A percentile compares a stretch with the other conserved stretches of the same genome.
Evolutionary conservation across 1,140 invertebrate species (phyloP).

Genomic region (Caenorhabditis latens): DNA sequence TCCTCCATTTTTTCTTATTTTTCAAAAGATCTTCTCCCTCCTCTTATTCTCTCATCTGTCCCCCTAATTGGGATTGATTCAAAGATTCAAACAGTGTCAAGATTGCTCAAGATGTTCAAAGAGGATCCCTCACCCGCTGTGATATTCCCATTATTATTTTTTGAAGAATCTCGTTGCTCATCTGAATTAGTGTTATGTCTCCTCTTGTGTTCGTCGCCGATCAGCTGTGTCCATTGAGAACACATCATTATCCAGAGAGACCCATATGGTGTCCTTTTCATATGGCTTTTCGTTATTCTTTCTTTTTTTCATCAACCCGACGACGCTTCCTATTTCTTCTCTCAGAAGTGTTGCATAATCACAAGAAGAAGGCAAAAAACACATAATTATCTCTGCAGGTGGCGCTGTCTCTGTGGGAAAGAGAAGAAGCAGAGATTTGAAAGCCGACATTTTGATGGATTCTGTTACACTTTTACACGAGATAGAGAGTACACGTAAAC

Average conservation of each 20-base stretch:
- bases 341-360: not conserved
- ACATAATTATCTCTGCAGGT: conserved; percentile 47
- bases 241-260: conserved; percentile 39
- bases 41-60: not conserved
- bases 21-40: not conserved
- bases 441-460: conserved; percentile 54
- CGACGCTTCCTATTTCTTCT: not conserved
- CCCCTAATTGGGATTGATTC: not conserved
- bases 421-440: not conserved
- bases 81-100: not conserved
- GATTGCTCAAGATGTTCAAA: conserved; percentile 27
- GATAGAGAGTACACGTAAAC: conserved; percentile 43
- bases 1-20: not conserved
- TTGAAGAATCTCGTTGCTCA: conserved; percentile 40
- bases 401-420: not conserved
- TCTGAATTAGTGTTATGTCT: conserved; percentile 1
- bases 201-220: not conserved
- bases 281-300: conserved; percentile 26
- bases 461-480: conserved; percentile 17
- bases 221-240: conserved; percentile 45
- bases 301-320: not conserved
- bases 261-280: conserved; percentile 35
- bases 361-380: not conserved
- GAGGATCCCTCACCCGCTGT: not conserved
- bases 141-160: conserved; percentile 22